These are phyloP conservation scores for Mayetiola destructor DNA, from an alignment of 2,888 invertebrate species.

Conservation along the genomic window DNA sequence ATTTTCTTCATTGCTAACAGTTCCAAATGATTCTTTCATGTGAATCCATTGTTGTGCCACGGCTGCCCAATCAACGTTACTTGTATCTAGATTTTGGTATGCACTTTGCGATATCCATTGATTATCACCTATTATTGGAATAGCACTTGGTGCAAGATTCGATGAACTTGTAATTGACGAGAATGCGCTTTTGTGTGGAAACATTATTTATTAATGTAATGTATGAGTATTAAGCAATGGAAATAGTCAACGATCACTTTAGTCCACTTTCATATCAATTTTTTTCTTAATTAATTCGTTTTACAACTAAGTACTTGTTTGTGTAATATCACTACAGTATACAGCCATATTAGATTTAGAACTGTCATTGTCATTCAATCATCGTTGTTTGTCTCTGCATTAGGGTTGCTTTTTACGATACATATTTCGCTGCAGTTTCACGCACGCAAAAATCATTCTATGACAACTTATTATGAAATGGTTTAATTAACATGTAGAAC, in stretches of 20 bases:
- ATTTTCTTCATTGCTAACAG: conserved; percentile 46
- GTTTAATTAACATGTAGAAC: too few species aligned
- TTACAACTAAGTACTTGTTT: background rate
- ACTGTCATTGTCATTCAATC: too few species aligned
- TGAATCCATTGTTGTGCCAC: conserved; percentile 96
- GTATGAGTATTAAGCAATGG: too few species aligned
- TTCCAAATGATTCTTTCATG: conserved; percentile 60
- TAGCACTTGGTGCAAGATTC: background rate
- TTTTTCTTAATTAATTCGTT: background rate
- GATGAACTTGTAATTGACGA: background rate
- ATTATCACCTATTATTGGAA: background rate
- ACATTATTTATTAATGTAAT: background rate
- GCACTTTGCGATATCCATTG: conserved; percentile 41
- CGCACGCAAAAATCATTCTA: too few species aligned
- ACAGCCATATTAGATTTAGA: conserved; percentile 1
- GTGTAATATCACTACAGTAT: background rate
- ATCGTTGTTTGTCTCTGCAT: too few species aligned
- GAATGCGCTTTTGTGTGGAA: conserved; percentile 5
- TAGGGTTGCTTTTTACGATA: too few species aligned
- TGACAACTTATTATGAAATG: too few species aligned
- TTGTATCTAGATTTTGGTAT: conserved; percentile 68
- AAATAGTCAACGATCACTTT: too few species aligned
- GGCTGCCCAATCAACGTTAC: conserved; percentile 91
- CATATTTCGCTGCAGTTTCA: too few species aligned
- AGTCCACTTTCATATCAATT: too few species aligned